Conservation (phyloP, 2,888 invertebrate species). For the Drosophila mimetica region DNA sequence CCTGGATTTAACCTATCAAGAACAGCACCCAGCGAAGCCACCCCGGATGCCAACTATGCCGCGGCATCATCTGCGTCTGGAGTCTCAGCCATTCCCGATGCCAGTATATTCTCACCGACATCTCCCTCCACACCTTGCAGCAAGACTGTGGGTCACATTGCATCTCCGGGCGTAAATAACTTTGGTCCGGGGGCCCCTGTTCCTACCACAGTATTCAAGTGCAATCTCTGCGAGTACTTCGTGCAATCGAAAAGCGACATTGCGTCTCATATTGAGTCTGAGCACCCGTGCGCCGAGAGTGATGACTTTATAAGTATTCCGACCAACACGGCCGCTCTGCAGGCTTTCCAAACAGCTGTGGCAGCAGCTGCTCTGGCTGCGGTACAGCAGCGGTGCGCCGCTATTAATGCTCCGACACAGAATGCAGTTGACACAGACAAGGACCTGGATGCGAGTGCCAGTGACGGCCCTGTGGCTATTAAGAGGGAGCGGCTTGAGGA, state of each 20-base stretch:
- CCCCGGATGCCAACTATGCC: conserved; percentile 31
- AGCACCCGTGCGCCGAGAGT: conserved; percentile 74
- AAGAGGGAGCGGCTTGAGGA: conserved; percentile 70
- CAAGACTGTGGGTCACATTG: conserved; percentile 35
- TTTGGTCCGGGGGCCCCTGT: conserved; percentile 13
- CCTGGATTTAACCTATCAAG: conserved; percentile 44
- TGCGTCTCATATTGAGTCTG: conserved; percentile 73
- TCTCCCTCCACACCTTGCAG: conserved; percentile 58
- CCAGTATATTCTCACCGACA: conserved; percentile 53
- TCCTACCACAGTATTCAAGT: conserved; percentile 83
- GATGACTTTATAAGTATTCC: conserved; percentile 83
- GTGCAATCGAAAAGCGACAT: conserved; percentile 82
- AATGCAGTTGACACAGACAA: conserved; percentile 9
- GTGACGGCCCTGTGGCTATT: conserved; percentile 58
- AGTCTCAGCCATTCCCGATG: conserved; percentile 29
- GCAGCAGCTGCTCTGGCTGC: conserved; percentile 80
- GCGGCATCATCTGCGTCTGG: conserved; percentile 15
- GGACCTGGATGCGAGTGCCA: conserved; percentile 4
- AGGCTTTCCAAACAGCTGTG: conserved; percentile 83
- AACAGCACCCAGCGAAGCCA: background rate
- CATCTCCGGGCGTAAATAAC: conserved; percentile 34
- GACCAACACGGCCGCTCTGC: conserved; percentile 82
- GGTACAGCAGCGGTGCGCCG: conserved; percentile 71
- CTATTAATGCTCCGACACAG: conserved; percentile 6
- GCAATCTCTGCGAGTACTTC: conserved; percentile 83